Conservation (phyloP, 2,113 vertebrate genomes). For the Galeopterus variegatus region DNA sequence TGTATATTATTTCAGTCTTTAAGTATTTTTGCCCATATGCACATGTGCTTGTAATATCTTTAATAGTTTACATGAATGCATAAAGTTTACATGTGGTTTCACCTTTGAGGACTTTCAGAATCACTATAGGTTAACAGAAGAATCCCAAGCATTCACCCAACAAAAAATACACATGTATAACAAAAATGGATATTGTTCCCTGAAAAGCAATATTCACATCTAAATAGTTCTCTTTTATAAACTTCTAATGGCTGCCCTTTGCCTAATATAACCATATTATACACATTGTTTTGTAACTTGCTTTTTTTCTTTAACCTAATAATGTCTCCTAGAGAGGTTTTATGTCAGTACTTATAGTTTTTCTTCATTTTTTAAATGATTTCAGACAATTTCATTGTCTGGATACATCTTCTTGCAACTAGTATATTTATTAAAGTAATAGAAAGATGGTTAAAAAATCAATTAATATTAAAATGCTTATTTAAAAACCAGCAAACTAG, state of each 20-base stretch:
- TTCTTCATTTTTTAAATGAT: neutral
- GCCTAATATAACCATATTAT: neutral
- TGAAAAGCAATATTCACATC: too few species aligned
- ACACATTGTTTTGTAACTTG: neutral
- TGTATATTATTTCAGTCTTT: neutral
- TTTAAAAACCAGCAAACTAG: neutral
- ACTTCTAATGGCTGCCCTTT: too few species aligned
- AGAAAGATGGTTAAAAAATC: neutral
- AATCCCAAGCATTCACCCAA: too few species aligned
- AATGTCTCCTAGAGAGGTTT: slow-evolving; percentile 20
- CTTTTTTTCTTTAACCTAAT: neutral
- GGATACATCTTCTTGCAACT: neutral
- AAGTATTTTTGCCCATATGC: neutral
- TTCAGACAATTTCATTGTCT: neutral
- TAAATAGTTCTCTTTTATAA: too few species aligned
- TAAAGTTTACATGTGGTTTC: too few species aligned
- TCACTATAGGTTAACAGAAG: too few species aligned
- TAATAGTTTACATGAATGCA: slow-evolving; percentile 16
- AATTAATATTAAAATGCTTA: neutral
- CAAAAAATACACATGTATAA: too few species aligned
- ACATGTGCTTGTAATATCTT: neutral
- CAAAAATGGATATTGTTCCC: too few species aligned
- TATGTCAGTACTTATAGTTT: neutral
- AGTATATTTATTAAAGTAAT: slow-evolving; percentile 6
- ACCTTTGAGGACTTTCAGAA: too few species aligned